phyloP scores from a whole-genome alignment of 2,797 vertebrate species.

The Triplophysa bombifrons region DNA sequence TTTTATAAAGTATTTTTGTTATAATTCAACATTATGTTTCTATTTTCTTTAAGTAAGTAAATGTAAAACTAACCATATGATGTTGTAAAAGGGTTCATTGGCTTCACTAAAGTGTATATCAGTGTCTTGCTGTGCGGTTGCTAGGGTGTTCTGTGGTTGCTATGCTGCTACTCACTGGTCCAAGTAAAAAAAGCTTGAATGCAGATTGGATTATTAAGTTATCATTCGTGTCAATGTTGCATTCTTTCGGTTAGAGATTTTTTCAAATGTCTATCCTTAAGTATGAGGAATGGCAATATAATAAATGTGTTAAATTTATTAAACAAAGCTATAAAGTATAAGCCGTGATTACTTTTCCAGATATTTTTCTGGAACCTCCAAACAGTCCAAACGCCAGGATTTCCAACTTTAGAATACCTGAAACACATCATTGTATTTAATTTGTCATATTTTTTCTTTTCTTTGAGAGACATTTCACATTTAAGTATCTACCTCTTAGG shows the following conservation, averaged over 20 bases:
- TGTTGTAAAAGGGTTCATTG: too few species aligned
- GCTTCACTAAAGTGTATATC: neutral
- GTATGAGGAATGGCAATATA: constrained; percentile 9
- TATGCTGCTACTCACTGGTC: neutral
- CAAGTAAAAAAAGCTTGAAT: neutral
- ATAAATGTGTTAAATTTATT: constrained; percentile 18
- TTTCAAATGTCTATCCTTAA: constrained; percentile 5
- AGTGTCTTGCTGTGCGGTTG: neutral
- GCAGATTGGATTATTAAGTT: neutral
- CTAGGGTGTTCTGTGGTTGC: neutral
- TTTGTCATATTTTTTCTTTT: constrained; percentile 18
- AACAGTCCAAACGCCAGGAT: constrained; percentile 11
- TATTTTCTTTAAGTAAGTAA: too few species aligned
- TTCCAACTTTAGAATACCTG: constrained; percentile 3
- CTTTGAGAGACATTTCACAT: constrained; percentile 23
- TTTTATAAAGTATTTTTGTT: too few species aligned
- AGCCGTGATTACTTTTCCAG: constrained; percentile 22
- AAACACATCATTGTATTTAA: constrained; percentile 27
- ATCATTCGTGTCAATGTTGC: neutral
- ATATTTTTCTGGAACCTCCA: constrained; percentile 15
- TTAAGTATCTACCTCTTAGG: constrained; percentile 24
- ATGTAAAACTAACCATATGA: too few species aligned
- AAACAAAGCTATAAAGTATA: constrained; percentile 19
- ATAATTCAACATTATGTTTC: too few species aligned
- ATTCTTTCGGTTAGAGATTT: neutral